Evolutionary conservation across 2,888 invertebrate species (phyloP).

Genomic region (Scelioninae gen. 2): DNA sequence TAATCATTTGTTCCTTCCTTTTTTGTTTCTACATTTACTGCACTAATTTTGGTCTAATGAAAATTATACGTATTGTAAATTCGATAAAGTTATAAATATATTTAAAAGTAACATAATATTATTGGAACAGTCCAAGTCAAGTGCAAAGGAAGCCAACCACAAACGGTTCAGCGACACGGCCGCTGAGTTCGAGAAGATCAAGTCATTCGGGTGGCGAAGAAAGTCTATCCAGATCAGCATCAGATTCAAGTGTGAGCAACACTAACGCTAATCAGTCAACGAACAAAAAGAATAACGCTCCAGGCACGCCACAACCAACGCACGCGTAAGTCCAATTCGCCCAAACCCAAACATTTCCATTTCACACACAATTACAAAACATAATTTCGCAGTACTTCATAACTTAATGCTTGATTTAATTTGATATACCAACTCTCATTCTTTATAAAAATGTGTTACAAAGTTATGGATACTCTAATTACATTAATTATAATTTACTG

Average conservation of each 20-base stretch:
- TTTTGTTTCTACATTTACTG: not conserved
- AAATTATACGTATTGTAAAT: too few relatives aligned
- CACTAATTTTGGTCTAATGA: conserved; percentile 34
- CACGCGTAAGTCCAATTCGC: conserved; percentile 77
- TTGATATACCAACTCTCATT: conserved; percentile 15
- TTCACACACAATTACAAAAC: conserved; percentile 52
- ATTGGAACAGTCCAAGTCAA: conserved; percentile 74
- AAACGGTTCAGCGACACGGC: conserved; percentile 74
- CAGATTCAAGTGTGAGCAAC: conserved; percentile 90
- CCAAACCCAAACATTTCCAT: conserved; percentile 19
- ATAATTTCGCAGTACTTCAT: conserved; percentile 13
- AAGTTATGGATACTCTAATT: too few relatives aligned
- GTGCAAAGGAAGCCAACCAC: conserved; percentile 73
- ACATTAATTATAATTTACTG: too few relatives aligned
- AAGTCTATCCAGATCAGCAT: conserved; percentile 92
- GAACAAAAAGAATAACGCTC: conserved; percentile 79
- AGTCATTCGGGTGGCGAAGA: conserved; percentile 83
- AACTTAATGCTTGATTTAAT: not conserved
- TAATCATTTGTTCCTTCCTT: not conserved
- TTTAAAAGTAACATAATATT: too few relatives aligned
- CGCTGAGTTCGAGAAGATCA: conserved; percentile 74
- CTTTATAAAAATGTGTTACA: conserved; percentile 4
- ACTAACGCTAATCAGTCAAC: conserved; percentile 76
- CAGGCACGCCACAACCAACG: conserved; percentile 81
- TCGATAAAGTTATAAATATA: too few relatives aligned